Evolutionary conservation across 2,888 invertebrate species (phyloP).

Genomic region (Ochropleura plecta): DNA sequence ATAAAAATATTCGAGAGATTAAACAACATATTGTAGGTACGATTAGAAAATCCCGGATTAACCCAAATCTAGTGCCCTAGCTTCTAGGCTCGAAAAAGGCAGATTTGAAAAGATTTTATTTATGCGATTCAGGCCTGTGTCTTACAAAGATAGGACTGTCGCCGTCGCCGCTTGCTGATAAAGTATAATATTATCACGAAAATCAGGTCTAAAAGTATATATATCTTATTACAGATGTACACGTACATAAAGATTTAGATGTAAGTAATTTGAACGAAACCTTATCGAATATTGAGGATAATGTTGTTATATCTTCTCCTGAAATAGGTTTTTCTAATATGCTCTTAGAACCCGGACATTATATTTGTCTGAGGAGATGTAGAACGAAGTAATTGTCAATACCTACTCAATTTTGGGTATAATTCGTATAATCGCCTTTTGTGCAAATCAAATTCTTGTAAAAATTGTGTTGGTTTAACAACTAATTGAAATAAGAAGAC

Average conservation of each 20-base stretch:
- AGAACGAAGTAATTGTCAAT: slow-evolving; percentile 4
- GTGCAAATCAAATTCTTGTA: neutral
- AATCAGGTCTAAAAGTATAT: neutral
- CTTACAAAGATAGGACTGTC: slow-evolving; percentile 2
- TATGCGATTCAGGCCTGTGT: neutral
- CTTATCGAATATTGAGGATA: neutral
- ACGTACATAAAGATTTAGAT: neutral
- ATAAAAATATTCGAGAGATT: neutral
- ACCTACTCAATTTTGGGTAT: neutral
- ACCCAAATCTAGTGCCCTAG: slow-evolving; percentile 23
- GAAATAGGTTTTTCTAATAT: slow-evolving; percentile 7
- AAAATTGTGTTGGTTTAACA: neutral
- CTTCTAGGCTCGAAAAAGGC: slow-evolving; percentile 1
- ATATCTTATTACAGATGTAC: neutral
- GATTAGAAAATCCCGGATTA: slow-evolving; percentile 23
- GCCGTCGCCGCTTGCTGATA: neutral
- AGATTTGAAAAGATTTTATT: slow-evolving; percentile 24
- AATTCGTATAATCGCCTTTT: neutral
- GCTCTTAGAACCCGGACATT: neutral
- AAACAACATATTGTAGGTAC: slow-evolving; percentile 1
- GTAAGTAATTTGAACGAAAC: neutral
- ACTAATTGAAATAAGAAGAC: neutral
- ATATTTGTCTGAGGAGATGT: slow-evolving; percentile 9
- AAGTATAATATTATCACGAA: neutral
- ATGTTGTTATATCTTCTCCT: neutral